These are phyloP conservation scores for Nezara viridula DNA, from an alignment of 2,888 invertebrate species.

Conservation along the genomic window DNA sequence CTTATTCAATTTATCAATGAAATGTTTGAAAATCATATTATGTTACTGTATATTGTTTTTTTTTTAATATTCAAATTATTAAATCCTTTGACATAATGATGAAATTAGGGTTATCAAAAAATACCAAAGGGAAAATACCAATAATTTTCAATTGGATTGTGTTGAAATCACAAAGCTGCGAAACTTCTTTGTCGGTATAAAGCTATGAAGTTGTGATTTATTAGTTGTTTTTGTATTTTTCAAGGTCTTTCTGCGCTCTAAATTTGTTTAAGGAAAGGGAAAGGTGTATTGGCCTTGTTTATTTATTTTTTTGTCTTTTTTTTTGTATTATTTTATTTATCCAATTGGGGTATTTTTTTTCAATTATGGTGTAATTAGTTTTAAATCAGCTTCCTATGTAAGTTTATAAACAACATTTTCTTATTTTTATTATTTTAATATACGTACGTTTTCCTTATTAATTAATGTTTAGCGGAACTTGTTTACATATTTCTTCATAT, in stretches of 20 bases:
- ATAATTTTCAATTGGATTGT: background rate
- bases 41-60: too few relatives aligned
- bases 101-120: too few relatives aligned
- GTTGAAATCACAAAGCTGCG: background rate
- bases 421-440: background rate
- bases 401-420: background rate
- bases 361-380: background rate
- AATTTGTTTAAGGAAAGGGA: background rate
- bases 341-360: background rate
- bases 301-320: background rate
- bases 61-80: too few relatives aligned
- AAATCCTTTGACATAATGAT: too few relatives aligned
- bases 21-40: too few relatives aligned
- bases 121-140: too few relatives aligned
- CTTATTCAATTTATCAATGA: too few relatives aligned
- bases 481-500: too few relatives aligned
- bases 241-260: background rate
- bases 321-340: background rate
- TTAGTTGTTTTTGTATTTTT: conserved; percentile 12
- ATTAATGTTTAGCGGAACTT: too few relatives aligned
- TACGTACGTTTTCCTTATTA: background rate
- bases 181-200: background rate
- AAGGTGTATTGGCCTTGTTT: conserved; percentile 4
- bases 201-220: conserved; percentile 5
- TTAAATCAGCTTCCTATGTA: background rate